Conservation (phyloP, 2,888 invertebrate species). For the Rhagonycha fulva region DNA sequence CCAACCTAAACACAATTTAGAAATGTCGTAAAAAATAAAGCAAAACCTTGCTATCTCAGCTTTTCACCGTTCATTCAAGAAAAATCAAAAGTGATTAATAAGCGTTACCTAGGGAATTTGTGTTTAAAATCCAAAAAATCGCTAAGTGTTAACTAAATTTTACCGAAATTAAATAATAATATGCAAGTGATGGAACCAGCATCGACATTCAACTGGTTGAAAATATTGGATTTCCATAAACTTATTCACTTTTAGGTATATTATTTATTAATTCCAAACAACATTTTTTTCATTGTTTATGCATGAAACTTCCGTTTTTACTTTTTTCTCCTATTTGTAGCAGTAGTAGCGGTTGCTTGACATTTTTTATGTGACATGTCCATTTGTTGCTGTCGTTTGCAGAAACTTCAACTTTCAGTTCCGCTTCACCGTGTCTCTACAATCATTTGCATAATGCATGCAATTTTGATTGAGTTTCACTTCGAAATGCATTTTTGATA, state of each 20-base stretch:
- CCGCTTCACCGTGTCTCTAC: neutral
- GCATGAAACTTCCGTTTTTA: neutral
- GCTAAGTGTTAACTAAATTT: neutral
- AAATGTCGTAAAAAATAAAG: neutral
- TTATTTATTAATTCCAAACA: neutral
- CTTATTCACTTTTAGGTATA: neutral
- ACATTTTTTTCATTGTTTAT: neutral
- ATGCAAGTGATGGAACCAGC: neutral
- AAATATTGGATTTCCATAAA: neutral
- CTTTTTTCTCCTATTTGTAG: neutral
- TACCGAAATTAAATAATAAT: neutral
- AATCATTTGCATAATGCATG: neutral
- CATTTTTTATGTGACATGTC: neutral
- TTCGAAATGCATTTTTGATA: neutral
- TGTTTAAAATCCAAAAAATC: slow-evolving; percentile 14
- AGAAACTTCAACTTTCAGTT: neutral
- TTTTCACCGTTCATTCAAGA: slow-evolving; percentile 20
- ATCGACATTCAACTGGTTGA: neutral
- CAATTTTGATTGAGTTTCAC: neutral
- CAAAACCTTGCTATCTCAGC: neutral
- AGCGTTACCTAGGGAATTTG: slow-evolving; percentile 19
- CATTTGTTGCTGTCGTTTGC: neutral
- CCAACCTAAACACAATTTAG: neutral
- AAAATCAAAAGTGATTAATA: slow-evolving; percentile 21
- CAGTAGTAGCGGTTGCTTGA: neutral